Evolutionary conservation across 2,113 vertebrate genomes (phyloP).

Genomic region (Crotalus viridis): DNA sequence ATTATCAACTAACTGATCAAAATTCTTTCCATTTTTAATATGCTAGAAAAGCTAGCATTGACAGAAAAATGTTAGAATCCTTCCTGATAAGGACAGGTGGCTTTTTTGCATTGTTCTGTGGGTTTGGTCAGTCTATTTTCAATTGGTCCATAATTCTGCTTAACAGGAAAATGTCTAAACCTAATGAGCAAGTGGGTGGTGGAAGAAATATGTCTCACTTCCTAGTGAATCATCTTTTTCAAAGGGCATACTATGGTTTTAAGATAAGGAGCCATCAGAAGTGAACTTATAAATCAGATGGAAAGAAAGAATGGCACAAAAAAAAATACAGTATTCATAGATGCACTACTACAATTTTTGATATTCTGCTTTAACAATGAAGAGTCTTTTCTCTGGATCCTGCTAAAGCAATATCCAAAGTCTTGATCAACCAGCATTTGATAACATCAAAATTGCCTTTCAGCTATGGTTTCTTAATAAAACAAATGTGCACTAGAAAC

Average conservation of each 20-base stretch:
- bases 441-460: neutral
- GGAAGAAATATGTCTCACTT: neutral
- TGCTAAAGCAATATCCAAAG: neutral
- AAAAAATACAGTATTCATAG: neutral
- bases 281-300: neutral
- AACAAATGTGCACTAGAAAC: neutral
- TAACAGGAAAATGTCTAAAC: neutral
- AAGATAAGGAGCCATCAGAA: neutral
- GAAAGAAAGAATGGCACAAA: neutral
- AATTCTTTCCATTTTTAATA: neutral
- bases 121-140: neutral
- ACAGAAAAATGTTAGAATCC: neutral
- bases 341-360: neutral
- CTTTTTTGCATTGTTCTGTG: neutral
- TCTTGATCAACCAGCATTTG: neutral
- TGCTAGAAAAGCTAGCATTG: neutral
- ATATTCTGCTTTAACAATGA: neutral
- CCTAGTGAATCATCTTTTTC: neutral
- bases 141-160: neutral
- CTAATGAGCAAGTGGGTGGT: neutral
- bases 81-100: neutral
- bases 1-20: neutral
- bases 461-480: neutral
- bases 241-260: neutral
- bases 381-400: neutral